Conservation (phyloP, 2,113 vertebrate genomes). For the Petaurus breviceps region DNA sequence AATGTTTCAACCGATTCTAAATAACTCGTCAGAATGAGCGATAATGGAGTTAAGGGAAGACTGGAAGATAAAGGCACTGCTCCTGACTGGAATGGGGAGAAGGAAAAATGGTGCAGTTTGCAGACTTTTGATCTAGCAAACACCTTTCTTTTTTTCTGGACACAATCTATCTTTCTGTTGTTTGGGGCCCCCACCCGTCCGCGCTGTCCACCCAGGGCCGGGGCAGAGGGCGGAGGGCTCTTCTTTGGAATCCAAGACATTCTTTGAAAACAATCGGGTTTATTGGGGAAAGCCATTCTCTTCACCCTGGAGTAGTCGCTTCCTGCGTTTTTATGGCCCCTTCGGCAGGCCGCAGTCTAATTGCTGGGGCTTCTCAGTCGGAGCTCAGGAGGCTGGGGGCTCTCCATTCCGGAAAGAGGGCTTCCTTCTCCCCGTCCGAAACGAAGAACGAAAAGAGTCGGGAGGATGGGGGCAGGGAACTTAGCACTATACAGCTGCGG, state of each 20-base stretch:
- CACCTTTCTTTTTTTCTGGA: conserved; percentile 58
- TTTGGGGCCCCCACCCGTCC: background rate
- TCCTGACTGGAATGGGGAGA: background rate
- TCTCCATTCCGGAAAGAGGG: conserved; percentile 30
- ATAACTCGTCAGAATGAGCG: background rate
- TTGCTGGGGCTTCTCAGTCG: conserved; percentile 77
- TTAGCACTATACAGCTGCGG: background rate
- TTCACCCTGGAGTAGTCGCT: conserved; percentile 67
- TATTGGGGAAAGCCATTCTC: conserved; percentile 72
- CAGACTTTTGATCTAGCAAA: conserved; percentile 71
- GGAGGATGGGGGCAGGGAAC: background rate
- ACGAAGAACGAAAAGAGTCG: background rate
- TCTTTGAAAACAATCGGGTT: conserved; percentile 78
- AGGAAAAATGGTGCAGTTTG: conserved; percentile 22
- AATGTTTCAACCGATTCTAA: background rate
- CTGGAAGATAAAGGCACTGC: background rate
- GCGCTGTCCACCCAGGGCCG: conserved; percentile 29
- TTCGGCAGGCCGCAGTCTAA: conserved; percentile 68
- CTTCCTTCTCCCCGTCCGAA: conserved; percentile 29
- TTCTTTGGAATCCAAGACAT: conserved; percentile 74
- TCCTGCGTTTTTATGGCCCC: conserved; percentile 78
- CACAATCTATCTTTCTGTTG: conserved; percentile 41
- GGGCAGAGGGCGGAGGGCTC: conserved; percentile 40
- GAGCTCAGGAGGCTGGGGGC: conserved; percentile 56
- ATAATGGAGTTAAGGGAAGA: background rate